A percentile compares a stretch with the other conserved stretches of the same genome.
Conservation (phyloP, 2,797 vertebrate species). For the Mormyrus hasselquistii region DNA sequence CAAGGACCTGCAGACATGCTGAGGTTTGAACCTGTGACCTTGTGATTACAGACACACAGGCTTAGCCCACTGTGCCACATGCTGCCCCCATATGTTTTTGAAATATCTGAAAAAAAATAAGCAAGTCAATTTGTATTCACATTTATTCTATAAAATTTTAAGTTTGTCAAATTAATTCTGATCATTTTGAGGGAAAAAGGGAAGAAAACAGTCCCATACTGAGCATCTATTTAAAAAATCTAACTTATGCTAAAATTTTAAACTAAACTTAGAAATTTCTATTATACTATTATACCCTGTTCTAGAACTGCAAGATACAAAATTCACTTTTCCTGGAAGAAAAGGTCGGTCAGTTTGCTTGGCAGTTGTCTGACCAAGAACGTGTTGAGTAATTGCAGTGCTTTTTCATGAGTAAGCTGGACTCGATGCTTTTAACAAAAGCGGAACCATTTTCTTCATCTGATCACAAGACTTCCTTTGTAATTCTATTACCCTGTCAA, state of each 20-base stretch:
- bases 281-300: neutral
- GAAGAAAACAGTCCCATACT: neutral
- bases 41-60: no score
- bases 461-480: slow-evolving; percentile 1
- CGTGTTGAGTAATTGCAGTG: neutral
- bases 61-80: no score
- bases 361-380: neutral
- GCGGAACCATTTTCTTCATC: neutral
- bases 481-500: neutral
- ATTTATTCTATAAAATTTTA: neutral
- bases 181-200: neutral
- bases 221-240: neutral
- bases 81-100: neutral
- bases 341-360: neutral
- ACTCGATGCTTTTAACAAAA: slow-evolving; percentile 9
- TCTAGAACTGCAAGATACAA: neutral
- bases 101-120: neutral
- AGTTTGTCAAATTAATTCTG: neutral
- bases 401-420: neutral
- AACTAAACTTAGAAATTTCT: neutral
- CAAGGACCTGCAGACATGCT: no score
- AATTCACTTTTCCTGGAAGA: slow-evolving; percentile 5
- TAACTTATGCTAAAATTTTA: neutral
- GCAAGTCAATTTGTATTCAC: neutral
- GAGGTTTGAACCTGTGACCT: no score